Conservation (phyloP, 2,113 vertebrate species). For the Cyanoliseus patagonus region DNA sequence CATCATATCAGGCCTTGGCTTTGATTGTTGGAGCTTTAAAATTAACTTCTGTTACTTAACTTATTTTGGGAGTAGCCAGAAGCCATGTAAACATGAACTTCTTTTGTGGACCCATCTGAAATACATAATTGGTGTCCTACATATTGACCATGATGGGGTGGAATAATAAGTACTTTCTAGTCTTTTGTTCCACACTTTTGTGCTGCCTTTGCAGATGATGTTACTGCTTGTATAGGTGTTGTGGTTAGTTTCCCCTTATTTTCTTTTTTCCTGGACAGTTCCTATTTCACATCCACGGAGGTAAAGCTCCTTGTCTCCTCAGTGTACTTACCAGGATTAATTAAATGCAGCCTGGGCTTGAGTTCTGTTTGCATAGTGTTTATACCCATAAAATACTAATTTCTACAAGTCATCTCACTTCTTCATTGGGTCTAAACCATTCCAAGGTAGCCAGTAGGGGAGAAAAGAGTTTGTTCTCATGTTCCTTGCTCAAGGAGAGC, state of each 20-base stretch:
- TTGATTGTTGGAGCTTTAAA: background rate
- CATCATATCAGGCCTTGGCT: background rate
- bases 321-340: background rate
- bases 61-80: background rate
- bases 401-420: background rate
- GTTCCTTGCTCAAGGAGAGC: background rate
- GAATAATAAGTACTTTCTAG: background rate
- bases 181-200: background rate
- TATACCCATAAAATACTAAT: background rate
- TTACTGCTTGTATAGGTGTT: background rate
- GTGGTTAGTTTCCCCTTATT: background rate
- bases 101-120: background rate
- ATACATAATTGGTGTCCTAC: background rate
- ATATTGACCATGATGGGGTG: background rate
- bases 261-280: background rate
- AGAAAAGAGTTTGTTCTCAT: background rate
- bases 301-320: background rate
- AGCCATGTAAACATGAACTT: background rate
- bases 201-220: background rate
- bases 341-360: background rate
- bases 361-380: background rate
- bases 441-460: background rate
- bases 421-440: background rate
- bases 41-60: background rate
- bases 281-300: background rate